Base-by-base conservation (phyloP, 2,113 vertebrate genomes). In the Isichthys henryi region DNA sequence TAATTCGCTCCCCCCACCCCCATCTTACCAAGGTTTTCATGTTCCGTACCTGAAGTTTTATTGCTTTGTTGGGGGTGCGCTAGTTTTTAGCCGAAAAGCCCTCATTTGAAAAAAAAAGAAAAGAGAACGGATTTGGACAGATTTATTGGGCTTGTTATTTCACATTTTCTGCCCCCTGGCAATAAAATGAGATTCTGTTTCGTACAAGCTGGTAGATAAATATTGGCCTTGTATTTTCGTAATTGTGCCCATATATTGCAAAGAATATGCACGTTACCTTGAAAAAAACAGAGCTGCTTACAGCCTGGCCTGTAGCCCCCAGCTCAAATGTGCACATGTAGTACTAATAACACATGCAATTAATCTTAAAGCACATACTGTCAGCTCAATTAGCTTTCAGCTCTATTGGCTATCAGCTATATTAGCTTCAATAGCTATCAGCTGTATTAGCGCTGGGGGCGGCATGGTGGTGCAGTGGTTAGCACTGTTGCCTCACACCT, bases 91-190 rank as follows among this genome's bases (percentile, higher is more conserved):
- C 86, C 66, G 48, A 88, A 83, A 91, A 89, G 23, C 74, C 31
- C 35, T 80, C 27, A 43, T 80, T 39, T 80, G 2, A 15, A 77
- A 39, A 77, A 27, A 45, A 21, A 83, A 91, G 92, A 90, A 56
- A 93, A 94, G 92, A 93, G 15, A 83, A 77, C 50, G 49, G 45
- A 89, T 85, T 85, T 86, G 93, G 88, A 91, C 70, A 91, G 90
- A 94, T 94, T 94, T 94, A 94, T 94, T 93, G 91, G 90, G 93
- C 93, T 88, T 90, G 90, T 92, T 94, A 90, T 93, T 93, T 92
- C 89, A 91, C 27, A 46, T 77, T 83, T 82, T 84, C 77, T 46
- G 19, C 70, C 46, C 49, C 23, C n/a, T 11, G 45, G 23, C 48
- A 84, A n/a, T 84, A 21, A 48, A 46, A 46, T 35, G 6, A 43